A percentile compares a stretch with the other conserved stretches of the same genome.
These are phyloP conservation scores for Brachionus rubens DNA, from an alignment of 1,140 invertebrate species.

Conservation along the genomic window DNA sequence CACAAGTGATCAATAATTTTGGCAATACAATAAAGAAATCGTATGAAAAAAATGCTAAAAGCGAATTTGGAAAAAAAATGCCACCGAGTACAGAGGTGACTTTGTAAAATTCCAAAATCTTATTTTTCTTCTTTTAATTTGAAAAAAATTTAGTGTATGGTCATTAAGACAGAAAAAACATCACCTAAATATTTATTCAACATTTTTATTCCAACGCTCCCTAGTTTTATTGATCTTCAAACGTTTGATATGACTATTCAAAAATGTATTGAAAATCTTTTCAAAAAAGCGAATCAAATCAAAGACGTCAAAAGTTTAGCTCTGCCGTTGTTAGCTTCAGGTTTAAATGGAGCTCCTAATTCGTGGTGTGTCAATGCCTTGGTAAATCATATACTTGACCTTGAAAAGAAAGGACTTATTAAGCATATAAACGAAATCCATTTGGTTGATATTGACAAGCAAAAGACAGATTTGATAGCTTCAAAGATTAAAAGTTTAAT, in stretches of 20 bases:
- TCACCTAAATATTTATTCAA: neutral
- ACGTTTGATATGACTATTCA: neutral
- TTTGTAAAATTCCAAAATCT: too few relatives aligned
- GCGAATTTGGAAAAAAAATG: too few relatives aligned
- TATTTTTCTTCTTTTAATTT: too few relatives aligned
- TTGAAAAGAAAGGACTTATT: neutral
- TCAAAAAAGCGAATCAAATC: neutral
- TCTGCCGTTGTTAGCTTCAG: neutral
- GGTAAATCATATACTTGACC: neutral
- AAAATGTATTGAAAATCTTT: neutral
- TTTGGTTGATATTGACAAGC: neutral
- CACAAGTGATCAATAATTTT: neutral
- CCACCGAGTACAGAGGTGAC: too few relatives aligned
- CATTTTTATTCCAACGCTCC: too few relatives aligned
- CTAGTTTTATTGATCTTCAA: too few relatives aligned
- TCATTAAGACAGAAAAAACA: neutral
- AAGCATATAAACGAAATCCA: conserved; percentile 2
- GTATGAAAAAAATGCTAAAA: neutral
- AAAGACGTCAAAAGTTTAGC: neutral
- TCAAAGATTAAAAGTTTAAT: neutral
- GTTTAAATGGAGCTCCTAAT: neutral
- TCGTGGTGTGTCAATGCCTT: too few relatives aligned
- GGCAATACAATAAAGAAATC: neutral
- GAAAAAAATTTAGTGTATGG: conserved; percentile 12
- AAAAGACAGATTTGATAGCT: neutral